Conservation (phyloP, 2,888 invertebrate genomes). For the Athripsodes cinereus region DNA sequence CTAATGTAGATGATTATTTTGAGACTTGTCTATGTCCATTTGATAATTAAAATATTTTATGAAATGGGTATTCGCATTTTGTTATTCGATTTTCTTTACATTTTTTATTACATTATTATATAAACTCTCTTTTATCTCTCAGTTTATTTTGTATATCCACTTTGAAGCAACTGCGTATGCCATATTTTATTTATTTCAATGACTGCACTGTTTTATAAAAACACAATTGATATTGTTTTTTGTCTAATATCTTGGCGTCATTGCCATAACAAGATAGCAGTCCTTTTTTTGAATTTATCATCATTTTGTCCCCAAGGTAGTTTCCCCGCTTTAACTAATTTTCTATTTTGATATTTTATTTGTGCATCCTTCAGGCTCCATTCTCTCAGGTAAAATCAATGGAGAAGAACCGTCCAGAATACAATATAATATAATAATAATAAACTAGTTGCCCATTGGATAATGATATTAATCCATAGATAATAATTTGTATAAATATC, state of each 20-base stretch:
- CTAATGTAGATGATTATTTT: slow-evolving; percentile 22
- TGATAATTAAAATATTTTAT: slow-evolving; percentile 8
- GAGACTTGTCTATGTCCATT: slow-evolving; percentile 13
- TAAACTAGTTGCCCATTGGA: too few relatives aligned
- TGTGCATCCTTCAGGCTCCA: slow-evolving; percentile 75
- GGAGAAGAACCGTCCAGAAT: slow-evolving; percentile 27
- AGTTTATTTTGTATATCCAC: slow-evolving; percentile 19
- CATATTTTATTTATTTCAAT: slow-evolving; percentile 15
- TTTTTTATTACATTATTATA: slow-evolving; percentile 12
- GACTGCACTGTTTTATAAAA: slow-evolving; percentile 24
- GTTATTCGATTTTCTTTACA: slow-evolving; percentile 17
- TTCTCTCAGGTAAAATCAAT: slow-evolving; percentile 78
- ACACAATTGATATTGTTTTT: too few relatives aligned
- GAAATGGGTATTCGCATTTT: slow-evolving; percentile 24
- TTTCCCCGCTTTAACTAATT: slow-evolving; percentile 47
- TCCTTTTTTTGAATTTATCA: background rate
- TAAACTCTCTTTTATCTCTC: slow-evolving; percentile 12
- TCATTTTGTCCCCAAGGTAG: background rate
- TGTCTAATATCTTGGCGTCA: background rate
- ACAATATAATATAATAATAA: too few relatives aligned
- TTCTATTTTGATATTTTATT: slow-evolving; percentile 51
- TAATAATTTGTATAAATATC: slow-evolving; percentile 22
- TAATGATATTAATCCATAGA: slow-evolving; percentile 20
- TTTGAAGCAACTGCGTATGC: slow-evolving; percentile 22
- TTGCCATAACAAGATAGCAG: background rate